Conservation (phyloP, 2,888 invertebrate genomes). For the Podotricha telesiphe region DNA sequence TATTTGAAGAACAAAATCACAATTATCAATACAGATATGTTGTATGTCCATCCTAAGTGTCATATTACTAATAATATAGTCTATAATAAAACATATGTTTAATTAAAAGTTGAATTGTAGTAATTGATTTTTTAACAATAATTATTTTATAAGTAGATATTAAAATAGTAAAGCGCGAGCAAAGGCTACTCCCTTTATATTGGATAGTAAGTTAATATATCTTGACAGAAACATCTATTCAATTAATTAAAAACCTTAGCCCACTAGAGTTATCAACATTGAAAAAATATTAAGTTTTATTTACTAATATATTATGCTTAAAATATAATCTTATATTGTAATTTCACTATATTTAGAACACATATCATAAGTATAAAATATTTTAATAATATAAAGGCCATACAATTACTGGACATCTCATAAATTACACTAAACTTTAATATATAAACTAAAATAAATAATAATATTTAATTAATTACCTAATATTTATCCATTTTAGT, state of each 20-base stretch:
- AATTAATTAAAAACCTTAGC: constrained; percentile 29
- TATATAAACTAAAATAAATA: constrained; percentile 32
- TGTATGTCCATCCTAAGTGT: not conserved
- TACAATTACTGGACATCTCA: constrained; percentile 46
- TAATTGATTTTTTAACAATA: constrained; percentile 9
- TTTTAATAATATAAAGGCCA: constrained; percentile 37
- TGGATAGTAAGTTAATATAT: constrained; percentile 33
- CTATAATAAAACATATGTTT: constrained; percentile 30
- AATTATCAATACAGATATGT: not conserved
- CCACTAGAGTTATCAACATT: constrained; percentile 34
- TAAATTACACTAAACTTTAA: constrained; percentile 36
- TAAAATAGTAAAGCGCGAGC: constrained; percentile 9
- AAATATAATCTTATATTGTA: constrained; percentile 28
- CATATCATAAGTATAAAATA: constrained; percentile 38
- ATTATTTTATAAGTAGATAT: not conserved
- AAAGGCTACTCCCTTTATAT: not conserved
- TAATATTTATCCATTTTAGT: constrained; percentile 48
- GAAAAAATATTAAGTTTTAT: constrained; percentile 28
- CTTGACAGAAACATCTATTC: constrained; percentile 14
- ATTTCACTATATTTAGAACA: constrained; percentile 35
- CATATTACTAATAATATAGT: constrained; percentile 29
- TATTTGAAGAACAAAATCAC: not conserved
- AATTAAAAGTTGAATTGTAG: constrained; percentile 15
- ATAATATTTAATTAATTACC: constrained; percentile 30
- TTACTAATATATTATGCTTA: constrained; percentile 25